These are phyloP conservation scores for Triplophysa yarkandensis DNA, from an alignment of 2,797 vertebrate genomes.

Conservation along the genomic window DNA sequence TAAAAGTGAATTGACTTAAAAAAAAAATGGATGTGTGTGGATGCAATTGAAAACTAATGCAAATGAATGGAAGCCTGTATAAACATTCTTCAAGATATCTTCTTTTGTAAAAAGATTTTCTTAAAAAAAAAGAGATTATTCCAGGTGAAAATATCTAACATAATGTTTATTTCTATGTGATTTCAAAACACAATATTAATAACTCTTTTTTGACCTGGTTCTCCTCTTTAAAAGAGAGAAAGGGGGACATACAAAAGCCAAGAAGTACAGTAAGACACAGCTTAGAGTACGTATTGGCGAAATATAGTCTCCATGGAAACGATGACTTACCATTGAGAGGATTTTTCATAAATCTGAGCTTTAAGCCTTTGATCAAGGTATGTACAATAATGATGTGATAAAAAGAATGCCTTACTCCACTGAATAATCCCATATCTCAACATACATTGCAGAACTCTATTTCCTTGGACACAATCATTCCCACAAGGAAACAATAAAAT, in stretches of 20 bases:
- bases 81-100: no score
- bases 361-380: constrained; percentile 39
- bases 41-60: no score
- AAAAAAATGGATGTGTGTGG: no score
- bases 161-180: not conserved
- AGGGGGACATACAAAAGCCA: not conserved
- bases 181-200: not conserved
- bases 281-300: constrained; percentile 11
- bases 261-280: constrained; percentile 17
- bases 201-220: not conserved
- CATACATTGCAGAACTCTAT: constrained; percentile 32
- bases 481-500: constrained; percentile 18
- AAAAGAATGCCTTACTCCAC: constrained; percentile 6
- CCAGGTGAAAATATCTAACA: not conserved
- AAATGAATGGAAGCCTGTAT: no score
- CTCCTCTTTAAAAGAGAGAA: not conserved
- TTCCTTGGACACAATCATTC: constrained; percentile 17
- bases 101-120: no score
- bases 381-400: constrained; percentile 14
- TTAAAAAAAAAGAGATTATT: no score
- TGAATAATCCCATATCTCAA: constrained; percentile 5
- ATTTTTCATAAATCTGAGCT: constrained; percentile 51
- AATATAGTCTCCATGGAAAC: constrained; percentile 55
- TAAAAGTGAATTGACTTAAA: no score
- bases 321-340: constrained; percentile 40